Evolutionary conservation across 1,140 invertebrate species (phyloP), one percentile per base, ranked within the genome.

Genomic region (Drosophila arizonae): DNA sequence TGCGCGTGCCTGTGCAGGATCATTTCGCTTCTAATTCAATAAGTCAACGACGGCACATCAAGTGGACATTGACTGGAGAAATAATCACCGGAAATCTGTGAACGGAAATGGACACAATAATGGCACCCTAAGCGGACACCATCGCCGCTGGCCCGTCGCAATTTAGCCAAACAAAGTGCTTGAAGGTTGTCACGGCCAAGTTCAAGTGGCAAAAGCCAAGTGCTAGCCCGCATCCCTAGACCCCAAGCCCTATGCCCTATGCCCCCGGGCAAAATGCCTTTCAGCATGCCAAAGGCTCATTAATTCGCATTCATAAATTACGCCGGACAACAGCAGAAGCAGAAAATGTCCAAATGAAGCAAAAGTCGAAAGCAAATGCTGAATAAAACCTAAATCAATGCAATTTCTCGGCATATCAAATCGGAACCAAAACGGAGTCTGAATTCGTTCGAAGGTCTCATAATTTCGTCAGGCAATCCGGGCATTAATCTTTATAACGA

Each of bases 51-150:
- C 67, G 57, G 57, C 66, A 60, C 66, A 63, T 68, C 66, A 73
- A 85, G 55, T 74, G 81, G 72, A 62, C 76, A 67, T 66, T 50
- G 21, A 9, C 50, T 21, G 33, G 4, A n/a, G 62, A 88, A 87
- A 82, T 87, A 87, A 87, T 87, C 82, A 88, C 82, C 82, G 82
- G 82, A 87, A 87, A 88, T 87, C 82, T 87, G 69, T 63, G 60
- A 79, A 72, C 84, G 82, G 82, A 87, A 87, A 87, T 79, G 82
- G 76, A 74, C 69, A 66, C 76, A 87, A 86, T 88, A 87, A 86
- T 79, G 82, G 82, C 72, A 79, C 57, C 79, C 72, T 60, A 88
- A 86, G 73, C 70, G 84, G 79, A 79, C 76, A 84, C 54, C 61
- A 52, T 13, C 26, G 17, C 11, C 36, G 64, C n/a, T 46, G 43